Evolutionary conservation across 2,797 vertebrate species (phyloP), one percentile per base, ranked within the genome.

Genomic region (Geotrypetes seraphini): DNA sequence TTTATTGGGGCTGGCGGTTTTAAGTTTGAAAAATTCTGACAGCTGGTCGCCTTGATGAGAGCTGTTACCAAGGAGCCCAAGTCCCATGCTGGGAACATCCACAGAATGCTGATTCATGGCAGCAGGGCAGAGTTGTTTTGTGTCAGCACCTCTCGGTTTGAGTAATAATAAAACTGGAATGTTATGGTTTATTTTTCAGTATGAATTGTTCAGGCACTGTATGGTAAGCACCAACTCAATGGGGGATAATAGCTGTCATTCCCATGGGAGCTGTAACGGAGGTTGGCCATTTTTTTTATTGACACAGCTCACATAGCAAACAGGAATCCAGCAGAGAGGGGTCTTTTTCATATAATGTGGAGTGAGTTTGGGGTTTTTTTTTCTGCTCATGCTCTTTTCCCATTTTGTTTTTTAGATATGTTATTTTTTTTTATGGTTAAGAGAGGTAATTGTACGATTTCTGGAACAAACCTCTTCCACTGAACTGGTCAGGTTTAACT

Each of bases 161-260:
- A 77, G 75, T 61, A 80, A 81, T 78, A 82, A 82, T 80, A 83
- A 84, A n/a, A 82, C 78, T 77, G 69, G 66, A 78, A 78, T 47
- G 66, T 73, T 78, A 79, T 66, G 73, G 68, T 82, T 82, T 81
- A 75, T 76, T 81, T 78, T 84, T 79, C 76, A 74, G 64, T 82
- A 78, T 71, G 69, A 80, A 79, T 79, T 78, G 76, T 75, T 79
- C 74, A 75, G 58, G 44, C 69, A 74, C 65, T 73, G 68, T 69
- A 77, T 71, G 63, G 74, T 70, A 80, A 81, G 66, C 60, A 75
- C 61, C 64, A 72, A n/a, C 70, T 61, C 76, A 73, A 69, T 66
- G 65, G 70, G 71, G 65, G 54, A 73, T 78, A 84, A 83, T 75
- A 73, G 63, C 56, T 61, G 52, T 31, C 29, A 37, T 71, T 63